Evolutionary conservation across 1,140 invertebrate species (phyloP), one percentile per base, ranked within the genome.

Genomic region (Tenebrio molitor): DNA sequence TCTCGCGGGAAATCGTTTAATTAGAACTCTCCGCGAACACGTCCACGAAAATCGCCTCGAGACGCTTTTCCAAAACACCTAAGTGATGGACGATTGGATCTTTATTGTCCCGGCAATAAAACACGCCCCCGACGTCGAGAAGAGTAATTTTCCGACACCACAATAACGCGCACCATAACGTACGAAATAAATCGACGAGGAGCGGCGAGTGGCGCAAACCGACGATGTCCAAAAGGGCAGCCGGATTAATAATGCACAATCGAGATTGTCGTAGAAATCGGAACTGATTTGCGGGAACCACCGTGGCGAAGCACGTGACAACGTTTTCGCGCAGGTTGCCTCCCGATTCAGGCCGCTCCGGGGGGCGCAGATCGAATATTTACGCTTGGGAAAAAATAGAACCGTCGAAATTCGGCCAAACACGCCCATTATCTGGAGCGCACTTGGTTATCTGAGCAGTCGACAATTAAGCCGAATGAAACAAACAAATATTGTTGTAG

Each of bases 401-500:
- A 29, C 25, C 25, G n/a, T 39, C 36, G 29, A 33, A 10, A n/a
- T 39, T 5, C 12, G 36, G 36, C 36, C 36, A 12, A 12, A 39
- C 3, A 2, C 36, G 36, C 6, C 36, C 36, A 39, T 12, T 39
- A 39, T 39, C 36, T 8, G 12, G 2, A 39, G 12, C 36, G 2
- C n/a, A 3, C 5, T n/a, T n/a, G 36, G 5, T 39, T 39, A 39
- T 39, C 36, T 39, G 6, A n/a, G 5, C 12, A 3, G 36, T 39
- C 2, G n/a, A 39, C 36, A 39, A 39, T 39, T 39, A 39, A 33
- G 10, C 12, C n/a, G 7, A 39, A 39, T 39, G 36, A 39, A 39
- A 39, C 12, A 39, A 39, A 39, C 36, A 39, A 39, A 39, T 39
- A 39, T n/a, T n/a, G n/a, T n/a, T n/a, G 36, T 39, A n/a, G 36